Evolutionary conservation across 2,113 vertebrate genomes (phyloP).

Genomic region (Clarias batrachus): DNA sequence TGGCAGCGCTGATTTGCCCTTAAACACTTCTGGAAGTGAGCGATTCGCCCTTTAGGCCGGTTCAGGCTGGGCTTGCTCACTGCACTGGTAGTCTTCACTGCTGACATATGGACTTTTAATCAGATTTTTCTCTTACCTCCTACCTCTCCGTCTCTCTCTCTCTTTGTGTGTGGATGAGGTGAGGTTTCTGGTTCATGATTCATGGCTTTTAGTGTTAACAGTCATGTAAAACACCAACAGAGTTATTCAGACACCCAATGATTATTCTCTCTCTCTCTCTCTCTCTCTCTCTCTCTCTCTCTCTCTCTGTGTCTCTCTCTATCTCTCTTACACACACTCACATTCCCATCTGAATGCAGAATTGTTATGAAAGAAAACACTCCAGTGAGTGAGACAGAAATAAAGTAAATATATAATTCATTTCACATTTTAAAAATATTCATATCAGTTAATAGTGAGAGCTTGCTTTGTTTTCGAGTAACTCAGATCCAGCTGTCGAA

Average conservation of each 20-base stretch:
- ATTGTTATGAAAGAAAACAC: slow-evolving; percentile 37
- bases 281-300: slow-evolving; percentile 5
- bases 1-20: slow-evolving; percentile 64
- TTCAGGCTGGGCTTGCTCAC: slow-evolving; percentile 30
- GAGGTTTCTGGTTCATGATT: slow-evolving; percentile 44
- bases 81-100: slow-evolving; percentile 54
- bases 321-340: not conserved
- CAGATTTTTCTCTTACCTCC: slow-evolving; percentile 45
- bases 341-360: not conserved
- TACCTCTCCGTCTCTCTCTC: not conserved
- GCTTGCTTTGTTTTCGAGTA: not conserved
- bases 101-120: slow-evolving; percentile 66
- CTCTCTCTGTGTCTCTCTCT: not conserved
- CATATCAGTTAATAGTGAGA: not conserved
- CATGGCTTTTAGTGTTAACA: slow-evolving; percentile 58
- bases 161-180: slow-evolving; percentile 33
- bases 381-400: not conserved
- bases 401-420: slow-evolving; percentile 9
- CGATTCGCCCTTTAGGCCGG: slow-evolving; percentile 56
- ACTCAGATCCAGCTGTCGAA: not conserved
- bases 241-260: slow-evolving; percentile 33
- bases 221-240: slow-evolving; percentile 54
- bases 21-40: slow-evolving; percentile 72
- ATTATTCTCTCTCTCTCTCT: slow-evolving; percentile 18
- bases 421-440: not conserved